Percentiles rank a stretch among this genome's conserved stretches.
Evolutionary conservation across 2,888 invertebrate genomes (phyloP).

Genomic region (Syritta pipiens): DNA sequence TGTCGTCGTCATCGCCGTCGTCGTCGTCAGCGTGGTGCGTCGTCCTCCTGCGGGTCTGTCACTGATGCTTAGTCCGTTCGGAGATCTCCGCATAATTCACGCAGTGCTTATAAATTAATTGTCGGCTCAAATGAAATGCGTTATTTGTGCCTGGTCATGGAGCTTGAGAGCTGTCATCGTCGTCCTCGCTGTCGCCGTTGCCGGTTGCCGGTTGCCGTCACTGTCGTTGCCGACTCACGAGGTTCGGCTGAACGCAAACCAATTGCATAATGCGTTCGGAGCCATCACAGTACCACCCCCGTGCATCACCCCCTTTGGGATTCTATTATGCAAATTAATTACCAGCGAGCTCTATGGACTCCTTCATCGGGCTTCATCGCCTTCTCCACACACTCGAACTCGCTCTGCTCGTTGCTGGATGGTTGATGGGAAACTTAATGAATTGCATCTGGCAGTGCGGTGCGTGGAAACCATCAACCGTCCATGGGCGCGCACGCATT

Average conservation of each 20-base stretch:
- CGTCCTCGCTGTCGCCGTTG: slow-evolving; percentile 3
- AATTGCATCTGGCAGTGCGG: slow-evolving; percentile 40
- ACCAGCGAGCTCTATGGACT: slow-evolving; percentile 56
- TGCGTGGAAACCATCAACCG: slow-evolving; percentile 49
- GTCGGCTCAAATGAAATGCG: slow-evolving; percentile 71
- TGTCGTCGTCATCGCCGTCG: slow-evolving; percentile 39
- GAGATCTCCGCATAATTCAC: slow-evolving; percentile 65
- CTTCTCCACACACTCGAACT: slow-evolving; percentile 12
- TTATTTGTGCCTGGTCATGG: slow-evolving; percentile 50
- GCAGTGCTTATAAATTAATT: slow-evolving; percentile 70
- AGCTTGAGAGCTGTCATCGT: slow-evolving; percentile 9
- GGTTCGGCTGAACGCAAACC: slow-evolving; percentile 21
- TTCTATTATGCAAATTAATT: slow-evolving; percentile 69
- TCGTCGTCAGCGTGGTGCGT: not conserved
- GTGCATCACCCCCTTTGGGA: slow-evolving; percentile 6
- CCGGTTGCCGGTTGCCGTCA: slow-evolving; percentile 3
- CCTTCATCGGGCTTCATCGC: slow-evolving; percentile 64
- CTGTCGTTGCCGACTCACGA: not conserved
- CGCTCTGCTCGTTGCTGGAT: slow-evolving; percentile 24
- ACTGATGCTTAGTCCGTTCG: slow-evolving; percentile 49
- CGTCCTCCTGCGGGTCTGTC: slow-evolving; percentile 22
- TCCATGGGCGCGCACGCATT: slow-evolving; percentile 53
- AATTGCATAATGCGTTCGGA: slow-evolving; percentile 63
- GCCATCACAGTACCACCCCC: slow-evolving; percentile 4
- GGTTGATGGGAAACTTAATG: slow-evolving; percentile 56